Percentiles rank a stretch among this genome's conserved stretches.
These are phyloP conservation scores for Hucho hucho DNA, from an alignment of 2,113 vertebrate genomes.

Conservation along the genomic window DNA sequence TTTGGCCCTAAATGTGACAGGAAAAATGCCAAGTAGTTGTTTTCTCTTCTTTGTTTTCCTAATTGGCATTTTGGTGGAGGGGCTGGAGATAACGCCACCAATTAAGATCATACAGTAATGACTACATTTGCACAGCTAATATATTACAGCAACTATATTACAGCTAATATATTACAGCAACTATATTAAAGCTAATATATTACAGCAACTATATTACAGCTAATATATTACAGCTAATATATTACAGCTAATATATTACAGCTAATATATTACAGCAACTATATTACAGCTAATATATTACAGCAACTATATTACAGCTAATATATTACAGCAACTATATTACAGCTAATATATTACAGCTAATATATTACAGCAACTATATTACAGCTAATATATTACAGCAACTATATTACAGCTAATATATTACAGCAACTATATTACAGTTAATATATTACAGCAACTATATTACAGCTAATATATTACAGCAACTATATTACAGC, in stretches of 20 bases:
- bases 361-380: too few species aligned
- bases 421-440: too few species aligned
- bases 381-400: neutral
- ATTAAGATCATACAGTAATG: neutral
- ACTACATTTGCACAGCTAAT: neutral
- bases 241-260: too few species aligned
- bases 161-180: too few species aligned
- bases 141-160: neutral
- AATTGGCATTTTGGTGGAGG: neutral
- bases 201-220: neutral
- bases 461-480: too few species aligned
- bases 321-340: neutral
- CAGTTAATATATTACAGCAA: neutral
- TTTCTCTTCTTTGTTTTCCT: neutral
- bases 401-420: too few species aligned
- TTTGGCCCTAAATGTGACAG: neutral
- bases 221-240: too few species aligned
- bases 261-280: neutral
- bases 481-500: too few species aligned
- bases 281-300: too few species aligned
- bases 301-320: too few species aligned
- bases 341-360: too few species aligned
- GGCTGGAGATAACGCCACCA: neutral
- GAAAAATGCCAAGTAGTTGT: neutral
- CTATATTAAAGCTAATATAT: neutral